Evolutionary conservation across 2,888 invertebrate genomes (phyloP).

Genomic region (Lypha dubia): DNA sequence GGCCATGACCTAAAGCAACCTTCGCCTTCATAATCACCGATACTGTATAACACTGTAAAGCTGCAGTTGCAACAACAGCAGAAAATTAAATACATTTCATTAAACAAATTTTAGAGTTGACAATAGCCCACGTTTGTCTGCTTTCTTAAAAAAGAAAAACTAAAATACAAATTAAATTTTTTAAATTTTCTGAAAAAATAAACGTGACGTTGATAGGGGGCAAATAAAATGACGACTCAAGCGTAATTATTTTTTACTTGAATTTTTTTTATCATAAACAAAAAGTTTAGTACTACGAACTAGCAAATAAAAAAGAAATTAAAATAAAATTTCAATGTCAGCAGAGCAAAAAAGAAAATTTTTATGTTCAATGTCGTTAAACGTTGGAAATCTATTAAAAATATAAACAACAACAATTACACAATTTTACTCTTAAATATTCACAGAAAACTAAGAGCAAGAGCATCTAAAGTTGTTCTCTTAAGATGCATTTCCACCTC

Average conservation of each 20-base stretch:
- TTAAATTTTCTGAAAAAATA: background rate
- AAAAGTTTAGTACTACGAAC: background rate
- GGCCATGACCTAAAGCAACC: slow-evolving; percentile 77
- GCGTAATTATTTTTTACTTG: background rate
- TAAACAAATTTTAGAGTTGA: slow-evolving; percentile 27
- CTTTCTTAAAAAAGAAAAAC: background rate
- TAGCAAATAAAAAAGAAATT: slow-evolving; percentile 2
- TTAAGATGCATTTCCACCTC: slow-evolving; percentile 16
- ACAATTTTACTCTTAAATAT: slow-evolving; percentile 33
- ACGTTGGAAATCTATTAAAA: slow-evolving; percentile 46
- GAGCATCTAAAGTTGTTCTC: slow-evolving; percentile 2
- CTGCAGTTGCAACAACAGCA: slow-evolving; percentile 29
- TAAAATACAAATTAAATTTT: slow-evolving; percentile 8
- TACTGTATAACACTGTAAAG: background rate
- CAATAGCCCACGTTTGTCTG: slow-evolving; percentile 33
- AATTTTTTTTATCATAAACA: slow-evolving; percentile 2
- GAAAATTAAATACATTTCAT: background rate
- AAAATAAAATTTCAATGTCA: slow-evolving; percentile 48
- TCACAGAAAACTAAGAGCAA: slow-evolving; percentile 42
- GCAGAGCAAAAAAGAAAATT: slow-evolving; percentile 43
- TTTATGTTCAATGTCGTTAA: slow-evolving; percentile 72
- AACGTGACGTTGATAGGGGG: slow-evolving; percentile 37
- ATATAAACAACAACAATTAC: background rate
- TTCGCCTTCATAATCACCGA: slow-evolving; percentile 74
- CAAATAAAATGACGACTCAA: slow-evolving; percentile 4